Percentiles rank a stretch among this genome's conserved stretches.
Conservation (phyloP, 2,888 invertebrate species). For the Diarsia rubi region DNA sequence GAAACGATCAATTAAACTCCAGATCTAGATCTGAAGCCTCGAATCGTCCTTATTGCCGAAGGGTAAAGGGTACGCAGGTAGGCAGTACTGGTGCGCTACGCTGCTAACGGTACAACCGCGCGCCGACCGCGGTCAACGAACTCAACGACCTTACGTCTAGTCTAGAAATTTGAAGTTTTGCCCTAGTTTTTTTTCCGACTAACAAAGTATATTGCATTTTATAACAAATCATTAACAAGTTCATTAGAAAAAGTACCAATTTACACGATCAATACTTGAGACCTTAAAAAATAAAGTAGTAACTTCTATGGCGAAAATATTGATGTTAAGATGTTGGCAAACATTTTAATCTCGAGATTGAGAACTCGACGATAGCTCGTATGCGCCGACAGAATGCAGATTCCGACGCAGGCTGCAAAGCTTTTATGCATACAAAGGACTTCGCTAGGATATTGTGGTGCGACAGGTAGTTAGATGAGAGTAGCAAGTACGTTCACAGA, state of each 20-base stretch:
- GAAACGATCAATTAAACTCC: constrained; percentile 24
- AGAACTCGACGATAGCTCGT: constrained; percentile 54
- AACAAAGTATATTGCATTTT: constrained; percentile 20
- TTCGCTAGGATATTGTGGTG: constrained; percentile 58
- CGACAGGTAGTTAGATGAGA: constrained; percentile 45
- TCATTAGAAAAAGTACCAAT: constrained; percentile 6
- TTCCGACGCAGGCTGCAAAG: constrained; percentile 67
- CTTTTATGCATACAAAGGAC: constrained; percentile 77
- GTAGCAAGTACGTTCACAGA: constrained; percentile 46
- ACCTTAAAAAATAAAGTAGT: constrained; percentile 39
- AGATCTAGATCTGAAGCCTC: constrained; percentile 42
- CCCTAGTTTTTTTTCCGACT: constrained; percentile 77
- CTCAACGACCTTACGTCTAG: constrained; percentile 82
- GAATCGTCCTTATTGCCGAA: constrained; percentile 58
- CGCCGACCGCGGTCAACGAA: constrained; percentile 86
- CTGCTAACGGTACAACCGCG: constrained; percentile 84
- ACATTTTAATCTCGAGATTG: constrained; percentile 63
- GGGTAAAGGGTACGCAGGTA: constrained; percentile 76
- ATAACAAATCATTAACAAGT: constrained; percentile 13
- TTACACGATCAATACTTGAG: constrained; percentile 31
- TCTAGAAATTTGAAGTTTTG: constrained; percentile 87
- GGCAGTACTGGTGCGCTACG: constrained; percentile 73
- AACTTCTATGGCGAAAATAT: constrained; percentile 48
- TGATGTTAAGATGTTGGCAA: constrained; percentile 54
- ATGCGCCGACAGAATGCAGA: constrained; percentile 69